phyloP scores from a whole-genome alignment of 2,113 vertebrate genomes.

The Mirounga angustirostris region DNA sequence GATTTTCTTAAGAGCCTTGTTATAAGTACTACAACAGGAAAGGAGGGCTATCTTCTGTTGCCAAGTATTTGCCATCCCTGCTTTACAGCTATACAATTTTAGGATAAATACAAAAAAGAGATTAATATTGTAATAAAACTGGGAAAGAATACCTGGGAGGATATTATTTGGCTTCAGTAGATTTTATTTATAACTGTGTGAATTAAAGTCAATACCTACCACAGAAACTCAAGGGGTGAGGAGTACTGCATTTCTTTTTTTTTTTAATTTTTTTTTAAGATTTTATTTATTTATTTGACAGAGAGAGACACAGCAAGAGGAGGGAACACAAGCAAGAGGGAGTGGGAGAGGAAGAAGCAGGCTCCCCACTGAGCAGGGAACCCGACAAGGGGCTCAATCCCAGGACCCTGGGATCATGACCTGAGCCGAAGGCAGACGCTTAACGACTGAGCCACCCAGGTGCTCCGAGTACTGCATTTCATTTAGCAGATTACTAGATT shows the following conservation, averaged over 20 bases:
- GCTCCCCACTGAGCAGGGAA: no score
- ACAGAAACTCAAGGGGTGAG: not conserved
- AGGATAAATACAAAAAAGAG: not conserved
- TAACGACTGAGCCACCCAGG: no score
- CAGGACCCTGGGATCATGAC: no score
- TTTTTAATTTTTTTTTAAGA: no score
- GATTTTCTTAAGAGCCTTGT: not conserved
- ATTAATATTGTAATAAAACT: slow-evolving; percentile 36
- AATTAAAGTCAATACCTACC: slow-evolving; percentile 43
- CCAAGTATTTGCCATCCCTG: not conserved
- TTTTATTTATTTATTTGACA: no score
- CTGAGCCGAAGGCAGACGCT: no score
- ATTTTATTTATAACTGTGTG: slow-evolving; percentile 52
- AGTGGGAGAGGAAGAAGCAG: no score
- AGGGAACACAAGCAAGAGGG: no score
- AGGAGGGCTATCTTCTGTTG: not conserved
- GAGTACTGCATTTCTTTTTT: not conserved
- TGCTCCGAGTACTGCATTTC: not conserved
- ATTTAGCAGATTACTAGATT: slow-evolving; percentile 28
- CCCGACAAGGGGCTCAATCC: no score
- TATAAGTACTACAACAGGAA: not conserved
- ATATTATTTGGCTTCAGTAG: slow-evolving; percentile 13
- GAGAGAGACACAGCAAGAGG: no score
- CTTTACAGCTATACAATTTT: not conserved
- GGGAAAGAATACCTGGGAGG: slow-evolving; percentile 5